Base-by-base conservation (phyloP, 2,113 vertebrate species). In the Parus major region DNA sequence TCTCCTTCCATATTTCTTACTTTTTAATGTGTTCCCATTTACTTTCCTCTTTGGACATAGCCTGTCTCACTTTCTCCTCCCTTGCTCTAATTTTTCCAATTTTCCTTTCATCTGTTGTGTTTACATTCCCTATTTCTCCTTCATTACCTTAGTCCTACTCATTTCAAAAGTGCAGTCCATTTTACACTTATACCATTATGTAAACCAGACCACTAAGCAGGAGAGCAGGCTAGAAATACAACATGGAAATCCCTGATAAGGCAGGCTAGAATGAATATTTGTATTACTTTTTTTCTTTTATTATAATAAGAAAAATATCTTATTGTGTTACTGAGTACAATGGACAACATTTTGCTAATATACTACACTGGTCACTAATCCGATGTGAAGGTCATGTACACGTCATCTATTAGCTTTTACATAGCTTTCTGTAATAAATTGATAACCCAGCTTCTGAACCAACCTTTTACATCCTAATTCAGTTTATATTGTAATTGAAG, bases 371-470 rank as follows among this genome's bases (percentile, higher is more conserved):
- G 96, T 96, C 97, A 92, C 96, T 98, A 97, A 97, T 97, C 97
- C 82, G 1, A 93, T 84, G 20, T 94, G 95, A 97, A 97, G 95
- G 96, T 97, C 97, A 94, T 71, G 69, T 70, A 92, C 69, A 95
- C 29, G 27, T 91, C 53, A 96, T 95, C 92, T 95, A 95, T 97
- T 96, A 97, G 92, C 94, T 97, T 97, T 97, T 96, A 87, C 82
- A 75, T 91, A 96, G 35, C 92, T 97, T 92, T 96, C 97, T 98
- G 97, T 88, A 97, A 95, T 91, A 85, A 93, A 93, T 97, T 96
- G 97, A 98, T 98, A 98, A 98, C 91, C 91, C 81, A 96, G 85
- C 81, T 97, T 97, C 95, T 96, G 94, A 97, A 95, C 85, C 83
- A 96, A 96, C 65, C 93, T 97, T 96, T 96, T 19, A 49, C 66